A percentile compares a stretch with the other conserved stretches of the same genome.
These are phyloP conservation scores for Meloidogyne floridensis DNA, from an alignment of 1,140 invertebrate genomes.

Conservation along the genomic window DNA sequence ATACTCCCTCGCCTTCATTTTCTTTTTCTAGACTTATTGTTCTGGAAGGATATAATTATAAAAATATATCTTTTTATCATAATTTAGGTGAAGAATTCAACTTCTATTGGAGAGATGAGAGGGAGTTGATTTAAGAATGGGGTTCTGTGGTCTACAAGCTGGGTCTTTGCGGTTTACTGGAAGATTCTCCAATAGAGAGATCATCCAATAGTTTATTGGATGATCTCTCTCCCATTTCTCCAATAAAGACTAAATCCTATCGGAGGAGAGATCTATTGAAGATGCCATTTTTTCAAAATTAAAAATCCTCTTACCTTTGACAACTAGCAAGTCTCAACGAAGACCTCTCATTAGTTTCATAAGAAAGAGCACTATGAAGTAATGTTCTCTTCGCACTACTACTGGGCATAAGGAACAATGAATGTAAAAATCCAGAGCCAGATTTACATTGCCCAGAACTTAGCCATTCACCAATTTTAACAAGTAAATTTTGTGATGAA, in stretches of 20 bases:
- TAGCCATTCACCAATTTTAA: conserved; percentile 33
- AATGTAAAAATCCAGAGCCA: conserved; percentile 44
- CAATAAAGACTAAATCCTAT: background rate
- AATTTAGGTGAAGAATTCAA: too few relatives aligned
- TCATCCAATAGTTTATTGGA: background rate
- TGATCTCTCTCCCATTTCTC: background rate
- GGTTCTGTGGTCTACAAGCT: too few relatives aligned
- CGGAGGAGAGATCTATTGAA: too few relatives aligned
- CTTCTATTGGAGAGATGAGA: too few relatives aligned
- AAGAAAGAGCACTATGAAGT: background rate
- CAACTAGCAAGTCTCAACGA: conserved; percentile 29
- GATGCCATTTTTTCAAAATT: too few relatives aligned
- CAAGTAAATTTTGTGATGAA: conserved; percentile 18
- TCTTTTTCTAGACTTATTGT: background rate
- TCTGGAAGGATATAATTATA: background rate
- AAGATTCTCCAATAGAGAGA: too few relatives aligned
- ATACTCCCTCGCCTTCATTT: background rate
- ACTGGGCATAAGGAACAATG: conserved; percentile 40
- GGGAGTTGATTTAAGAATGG: too few relatives aligned
- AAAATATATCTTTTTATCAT: background rate
- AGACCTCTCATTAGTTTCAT: conserved; percentile 39
- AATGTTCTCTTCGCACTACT: background rate
- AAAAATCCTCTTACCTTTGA: conserved; percentile 34
- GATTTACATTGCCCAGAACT: conserved; percentile 42
- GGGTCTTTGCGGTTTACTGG: too few relatives aligned